Evolutionary conservation across 1,140 invertebrate species (phyloP).

Genomic region (Aphidius ervi): DNA sequence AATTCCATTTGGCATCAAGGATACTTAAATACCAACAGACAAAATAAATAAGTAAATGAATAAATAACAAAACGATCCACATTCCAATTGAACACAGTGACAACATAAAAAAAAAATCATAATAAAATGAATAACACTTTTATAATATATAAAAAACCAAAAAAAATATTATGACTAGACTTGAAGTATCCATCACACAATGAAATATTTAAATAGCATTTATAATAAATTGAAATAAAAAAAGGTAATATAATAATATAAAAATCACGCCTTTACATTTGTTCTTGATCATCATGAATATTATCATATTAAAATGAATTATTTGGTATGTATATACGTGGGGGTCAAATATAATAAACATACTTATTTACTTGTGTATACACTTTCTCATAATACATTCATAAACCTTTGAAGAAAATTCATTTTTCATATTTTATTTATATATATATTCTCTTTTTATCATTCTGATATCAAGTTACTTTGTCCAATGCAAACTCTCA

Average conservation of each 20-base stretch:
- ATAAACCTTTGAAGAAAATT: too few relatives aligned
- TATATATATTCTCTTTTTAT: too few relatives aligned
- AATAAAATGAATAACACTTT: neutral
- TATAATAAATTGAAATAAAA: constrained; percentile 3
- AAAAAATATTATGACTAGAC: neutral
- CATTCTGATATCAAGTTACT: too few relatives aligned
- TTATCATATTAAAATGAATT: constrained; percentile 11
- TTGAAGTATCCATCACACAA: constrained; percentile 3
- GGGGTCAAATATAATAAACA: too few relatives aligned
- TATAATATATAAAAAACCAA: neutral
- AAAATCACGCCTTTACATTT: constrained; percentile 10
- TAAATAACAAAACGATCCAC: too few relatives aligned
- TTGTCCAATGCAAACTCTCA: too few relatives aligned
- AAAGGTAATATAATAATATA: neutral
- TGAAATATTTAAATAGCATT: neutral
- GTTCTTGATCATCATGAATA: constrained; percentile 12
- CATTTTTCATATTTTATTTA: too few relatives aligned
- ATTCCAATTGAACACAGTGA: neutral
- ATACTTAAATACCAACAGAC: too few relatives aligned
- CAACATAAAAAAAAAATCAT: neutral
- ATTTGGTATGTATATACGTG: neutral
- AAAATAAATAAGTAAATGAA: too few relatives aligned
- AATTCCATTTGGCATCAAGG: too few relatives aligned
- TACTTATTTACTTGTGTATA: too few relatives aligned
- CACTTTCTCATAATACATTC: too few relatives aligned